phyloP scores from a whole-genome alignment of 2,113 vertebrate genomes.

The Neotoma lepida region DNA sequence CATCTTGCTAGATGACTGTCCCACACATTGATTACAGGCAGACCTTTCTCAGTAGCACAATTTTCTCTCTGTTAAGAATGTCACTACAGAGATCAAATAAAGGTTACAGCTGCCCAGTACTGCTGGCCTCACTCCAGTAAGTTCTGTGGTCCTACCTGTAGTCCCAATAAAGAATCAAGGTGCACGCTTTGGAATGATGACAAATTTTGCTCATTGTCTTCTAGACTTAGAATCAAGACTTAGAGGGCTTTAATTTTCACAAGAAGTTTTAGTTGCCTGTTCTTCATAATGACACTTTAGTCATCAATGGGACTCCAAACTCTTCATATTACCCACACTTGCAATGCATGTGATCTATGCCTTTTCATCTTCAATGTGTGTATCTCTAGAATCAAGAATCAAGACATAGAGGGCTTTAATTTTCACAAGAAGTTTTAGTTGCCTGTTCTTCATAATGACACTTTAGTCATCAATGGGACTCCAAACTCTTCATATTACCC shows the following conservation, averaged over 20 bases:
- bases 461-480: slow-evolving; percentile 43
- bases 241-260: slow-evolving; percentile 22
- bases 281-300: not conserved
- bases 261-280: slow-evolving; percentile 8
- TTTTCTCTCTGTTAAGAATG: slow-evolving; percentile 39
- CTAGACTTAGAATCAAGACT: slow-evolving; percentile 49
- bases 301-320: slow-evolving; percentile 45
- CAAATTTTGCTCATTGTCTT: slow-evolving; percentile 34
- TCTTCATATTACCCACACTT: slow-evolving; percentile 4
- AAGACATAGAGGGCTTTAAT: slow-evolving; percentile 30
- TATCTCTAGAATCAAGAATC: not conserved
- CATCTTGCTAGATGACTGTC: not conserved
- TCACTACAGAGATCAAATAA: not conserved
- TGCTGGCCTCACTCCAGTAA: not conserved
- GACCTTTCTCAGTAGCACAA: not conserved
- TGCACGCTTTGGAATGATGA: not conserved
- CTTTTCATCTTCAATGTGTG: slow-evolving; percentile 34
- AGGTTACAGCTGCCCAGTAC: not conserved
- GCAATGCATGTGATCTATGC: not conserved
- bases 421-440: slow-evolving; percentile 30
- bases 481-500: slow-evolving; percentile 10
- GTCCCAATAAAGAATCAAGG: not conserved
- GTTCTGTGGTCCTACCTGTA: not conserved
- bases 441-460: not conserved
- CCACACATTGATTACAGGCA: not conserved